A percentile compares a stretch with the other conserved stretches of the same genome.
Conservation (phyloP, 2,888 invertebrate species). For the Melanargia galathea region DNA sequence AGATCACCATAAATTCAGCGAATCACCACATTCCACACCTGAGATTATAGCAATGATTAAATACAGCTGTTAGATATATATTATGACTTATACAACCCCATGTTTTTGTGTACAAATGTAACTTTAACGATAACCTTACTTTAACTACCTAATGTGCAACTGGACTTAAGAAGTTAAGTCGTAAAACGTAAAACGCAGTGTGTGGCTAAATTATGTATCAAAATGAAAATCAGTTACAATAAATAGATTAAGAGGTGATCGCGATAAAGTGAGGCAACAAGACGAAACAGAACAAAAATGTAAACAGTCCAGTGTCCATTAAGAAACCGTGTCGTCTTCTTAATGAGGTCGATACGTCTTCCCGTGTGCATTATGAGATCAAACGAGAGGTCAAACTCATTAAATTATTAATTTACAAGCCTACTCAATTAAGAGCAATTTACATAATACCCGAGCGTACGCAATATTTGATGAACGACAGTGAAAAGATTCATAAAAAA, state of each 20-base stretch:
- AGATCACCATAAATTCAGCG: too few relatives aligned
- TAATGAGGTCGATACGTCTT: conserved; percentile 75
- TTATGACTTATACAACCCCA: too few relatives aligned
- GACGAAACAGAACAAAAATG: conserved; percentile 57
- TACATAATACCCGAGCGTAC: conserved; percentile 41
- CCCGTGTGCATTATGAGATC: conserved; percentile 70
- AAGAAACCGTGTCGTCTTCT: conserved; percentile 63
- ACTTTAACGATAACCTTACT: too few relatives aligned
- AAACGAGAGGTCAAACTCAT: conserved; percentile 70
- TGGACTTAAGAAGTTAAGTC: not conserved
- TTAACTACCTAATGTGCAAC: too few relatives aligned
- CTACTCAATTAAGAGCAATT: conserved; percentile 72
- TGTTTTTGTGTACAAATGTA: too few relatives aligned
- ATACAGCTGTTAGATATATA: too few relatives aligned
- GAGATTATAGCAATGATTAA: too few relatives aligned
- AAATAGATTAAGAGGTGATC: conserved; percentile 24
- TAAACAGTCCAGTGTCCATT: conserved; percentile 67
- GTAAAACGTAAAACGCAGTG: conserved; percentile 16
- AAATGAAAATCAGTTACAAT: conserved; percentile 20
- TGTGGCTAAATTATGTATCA: conserved; percentile 26
- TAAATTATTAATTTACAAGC: conserved; percentile 76
- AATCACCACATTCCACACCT: too few relatives aligned
- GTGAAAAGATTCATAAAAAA: not conserved
- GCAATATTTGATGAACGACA: conserved; percentile 36
- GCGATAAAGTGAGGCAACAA: conserved; percentile 34